phyloP scores from a whole-genome alignment of 2,113 vertebrate genomes.

The Nannobrachium achirus region DNA sequence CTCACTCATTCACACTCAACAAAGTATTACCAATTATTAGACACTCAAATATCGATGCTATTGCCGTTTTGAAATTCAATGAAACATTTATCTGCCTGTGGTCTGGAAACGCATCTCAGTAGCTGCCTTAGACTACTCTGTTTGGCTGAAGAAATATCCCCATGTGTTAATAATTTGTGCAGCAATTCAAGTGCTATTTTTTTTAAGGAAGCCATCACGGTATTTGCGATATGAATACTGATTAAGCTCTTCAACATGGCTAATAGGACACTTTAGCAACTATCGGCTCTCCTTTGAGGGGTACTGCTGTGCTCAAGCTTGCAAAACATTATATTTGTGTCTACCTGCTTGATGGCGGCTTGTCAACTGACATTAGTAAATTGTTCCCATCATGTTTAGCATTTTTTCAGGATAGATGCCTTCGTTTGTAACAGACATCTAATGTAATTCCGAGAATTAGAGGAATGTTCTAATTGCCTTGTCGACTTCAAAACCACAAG shows the following conservation, averaged over 20 bases:
- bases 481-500: conserved; percentile 37
- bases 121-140: conserved; percentile 19
- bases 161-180: conserved; percentile 45
- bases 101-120: conserved; percentile 47
- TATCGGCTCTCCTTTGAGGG: conserved; percentile 2
- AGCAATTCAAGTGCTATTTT: conserved; percentile 41
- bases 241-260: conserved; percentile 25
- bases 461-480: conserved; percentile 58
- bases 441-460: conserved; percentile 39
- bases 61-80: conserved; percentile 44
- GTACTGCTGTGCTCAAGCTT: conserved; percentile 4
- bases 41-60: conserved; percentile 45
- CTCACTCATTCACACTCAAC: no score
- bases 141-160: conserved; percentile 55
- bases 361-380: conserved; percentile 17
- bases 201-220: not conserved
- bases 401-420: not conserved
- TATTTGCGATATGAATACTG: conserved; percentile 26
- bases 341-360: not conserved
- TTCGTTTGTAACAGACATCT: not conserved
- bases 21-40: conserved; percentile 45
- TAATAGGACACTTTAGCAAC: conserved; percentile 4
- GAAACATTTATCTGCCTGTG: conserved; percentile 35
- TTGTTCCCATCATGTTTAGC: not conserved
- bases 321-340: conserved; percentile 7